Conservation (phyloP, 2,113 vertebrate species). For the Podocnemis expansa region DNA sequence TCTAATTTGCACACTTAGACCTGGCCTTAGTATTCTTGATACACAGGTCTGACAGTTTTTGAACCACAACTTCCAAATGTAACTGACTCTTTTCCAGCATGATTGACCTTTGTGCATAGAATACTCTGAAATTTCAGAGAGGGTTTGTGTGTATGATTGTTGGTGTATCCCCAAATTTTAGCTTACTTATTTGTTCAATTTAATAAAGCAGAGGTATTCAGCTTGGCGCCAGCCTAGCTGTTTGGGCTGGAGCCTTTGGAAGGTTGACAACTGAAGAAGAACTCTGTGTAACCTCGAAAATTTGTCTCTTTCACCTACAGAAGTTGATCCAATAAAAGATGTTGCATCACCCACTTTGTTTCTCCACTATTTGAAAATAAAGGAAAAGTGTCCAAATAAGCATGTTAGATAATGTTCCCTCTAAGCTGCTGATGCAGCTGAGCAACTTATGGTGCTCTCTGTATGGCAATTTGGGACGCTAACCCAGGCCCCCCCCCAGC, state of each 20-base stretch:
- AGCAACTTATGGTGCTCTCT: too few relatives aligned
- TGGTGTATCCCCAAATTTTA: background rate
- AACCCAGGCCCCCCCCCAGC: too few relatives aligned
- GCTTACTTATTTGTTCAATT: background rate
- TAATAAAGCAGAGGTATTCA: background rate
- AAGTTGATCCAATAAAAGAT: background rate
- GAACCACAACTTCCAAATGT: background rate
- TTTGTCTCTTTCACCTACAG: background rate
- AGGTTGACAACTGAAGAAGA: background rate
- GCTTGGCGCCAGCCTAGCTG: background rate
- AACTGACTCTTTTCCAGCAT: background rate
- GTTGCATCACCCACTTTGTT: background rate
- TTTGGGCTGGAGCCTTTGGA: background rate
- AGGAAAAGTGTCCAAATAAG: background rate
- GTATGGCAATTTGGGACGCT: too few relatives aligned
- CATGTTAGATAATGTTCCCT: too few relatives aligned
- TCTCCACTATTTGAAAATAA: background rate
- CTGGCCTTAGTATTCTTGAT: background rate
- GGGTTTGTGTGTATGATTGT: background rate
- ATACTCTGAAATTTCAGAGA: background rate
- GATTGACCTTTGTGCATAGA: background rate
- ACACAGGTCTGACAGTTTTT: background rate
- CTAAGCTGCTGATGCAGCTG: too few relatives aligned
- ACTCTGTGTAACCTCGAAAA: background rate
- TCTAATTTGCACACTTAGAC: background rate